Evolutionary conservation across 1,140 invertebrate species (phyloP).

Genomic region (Nomia melanderi): DNA sequence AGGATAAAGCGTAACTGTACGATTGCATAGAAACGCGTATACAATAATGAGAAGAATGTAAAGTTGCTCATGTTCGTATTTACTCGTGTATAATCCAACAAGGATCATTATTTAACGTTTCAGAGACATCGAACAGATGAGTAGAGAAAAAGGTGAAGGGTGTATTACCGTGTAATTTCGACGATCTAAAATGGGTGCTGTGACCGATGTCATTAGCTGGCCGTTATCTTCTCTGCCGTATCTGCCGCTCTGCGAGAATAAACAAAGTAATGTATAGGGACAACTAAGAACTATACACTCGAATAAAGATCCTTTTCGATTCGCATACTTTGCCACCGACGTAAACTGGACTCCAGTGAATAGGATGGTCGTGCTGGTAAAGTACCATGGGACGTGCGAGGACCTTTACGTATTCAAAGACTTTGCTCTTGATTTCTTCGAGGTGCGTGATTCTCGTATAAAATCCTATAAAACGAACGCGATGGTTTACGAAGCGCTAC

Average conservation of each 20-base stretch:
- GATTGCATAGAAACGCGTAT: too few species aligned
- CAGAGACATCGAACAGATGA: not conserved
- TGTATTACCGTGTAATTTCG: conserved; percentile 91
- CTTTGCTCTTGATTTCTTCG: conserved; percentile 92
- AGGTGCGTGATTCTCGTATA: conserved; percentile 91
- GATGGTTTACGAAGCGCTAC: too few species aligned
- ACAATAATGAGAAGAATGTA: too few species aligned
- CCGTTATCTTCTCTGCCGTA: conserved; percentile 86
- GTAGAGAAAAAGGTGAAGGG: not conserved
- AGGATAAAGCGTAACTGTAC: not conserved
- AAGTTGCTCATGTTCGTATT: too few species aligned
- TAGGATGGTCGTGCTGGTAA: conserved; percentile 93
- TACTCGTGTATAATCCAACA: too few species aligned
- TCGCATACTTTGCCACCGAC: conserved; percentile 90
- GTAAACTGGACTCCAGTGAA: conserved; percentile 95
- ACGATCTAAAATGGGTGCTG: conserved; percentile 95
- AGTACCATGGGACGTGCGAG: conserved; percentile 95
- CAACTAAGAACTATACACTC: not conserved
- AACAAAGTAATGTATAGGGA: not conserved
- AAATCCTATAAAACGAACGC: conserved; percentile 84
- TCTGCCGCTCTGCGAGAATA: conserved; percentile 83
- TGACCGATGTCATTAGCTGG: conserved; percentile 93
- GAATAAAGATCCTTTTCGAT: not conserved
- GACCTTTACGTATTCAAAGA: conserved; percentile 95
- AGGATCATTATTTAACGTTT: too few species aligned